Conservation (phyloP, 2,888 invertebrate genomes). For the Itoplectis maculator region DNA sequence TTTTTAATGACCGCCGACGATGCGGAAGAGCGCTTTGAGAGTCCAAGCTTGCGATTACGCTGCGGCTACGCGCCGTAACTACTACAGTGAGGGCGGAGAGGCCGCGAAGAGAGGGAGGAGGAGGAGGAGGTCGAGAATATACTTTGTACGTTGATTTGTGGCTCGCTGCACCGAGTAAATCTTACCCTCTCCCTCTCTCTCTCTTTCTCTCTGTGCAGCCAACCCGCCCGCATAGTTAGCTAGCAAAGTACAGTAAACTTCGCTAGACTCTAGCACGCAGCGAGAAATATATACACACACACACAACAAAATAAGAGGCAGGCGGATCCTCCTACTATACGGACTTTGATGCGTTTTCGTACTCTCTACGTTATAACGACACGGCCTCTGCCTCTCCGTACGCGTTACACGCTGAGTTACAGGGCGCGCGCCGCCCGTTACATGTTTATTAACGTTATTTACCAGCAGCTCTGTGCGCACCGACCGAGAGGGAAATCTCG, state of each 20-base stretch:
- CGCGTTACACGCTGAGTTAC: slow-evolving; percentile 51
- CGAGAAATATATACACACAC: not conserved
- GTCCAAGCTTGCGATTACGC: slow-evolving; percentile 46
- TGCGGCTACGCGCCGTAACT: slow-evolving; percentile 1
- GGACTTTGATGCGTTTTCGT: slow-evolving; percentile 19
- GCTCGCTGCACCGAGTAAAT: slow-evolving; percentile 69
- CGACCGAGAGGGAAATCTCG: not conserved
- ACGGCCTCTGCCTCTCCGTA: slow-evolving; percentile 13
- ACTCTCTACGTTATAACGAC: slow-evolving; percentile 42
- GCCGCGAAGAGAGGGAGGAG: not conserved
- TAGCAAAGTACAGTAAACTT: slow-evolving; percentile 34
- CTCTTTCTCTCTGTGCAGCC: not conserved
- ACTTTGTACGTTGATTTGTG: slow-evolving; percentile 74
- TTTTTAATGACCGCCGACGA: slow-evolving; percentile 18
- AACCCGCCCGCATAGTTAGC: slow-evolving; percentile 53
- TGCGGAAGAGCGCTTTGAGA: slow-evolving; percentile 48
- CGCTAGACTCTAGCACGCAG: not conserved
- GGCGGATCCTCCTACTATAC: slow-evolving; percentile 1
- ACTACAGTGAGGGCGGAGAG: slow-evolving; percentile 16
- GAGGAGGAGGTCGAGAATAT: slow-evolving; percentile 52
- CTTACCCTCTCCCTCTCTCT: too few species aligned
- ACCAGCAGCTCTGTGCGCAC: slow-evolving; percentile 46
- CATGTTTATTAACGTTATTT: slow-evolving; percentile 72
- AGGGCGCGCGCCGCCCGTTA: slow-evolving; percentile 61
- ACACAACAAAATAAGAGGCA: not conserved